These are phyloP conservation scores for Sturmia bella DNA, from an alignment of 2,888 invertebrate genomes.

Conservation along the genomic window DNA sequence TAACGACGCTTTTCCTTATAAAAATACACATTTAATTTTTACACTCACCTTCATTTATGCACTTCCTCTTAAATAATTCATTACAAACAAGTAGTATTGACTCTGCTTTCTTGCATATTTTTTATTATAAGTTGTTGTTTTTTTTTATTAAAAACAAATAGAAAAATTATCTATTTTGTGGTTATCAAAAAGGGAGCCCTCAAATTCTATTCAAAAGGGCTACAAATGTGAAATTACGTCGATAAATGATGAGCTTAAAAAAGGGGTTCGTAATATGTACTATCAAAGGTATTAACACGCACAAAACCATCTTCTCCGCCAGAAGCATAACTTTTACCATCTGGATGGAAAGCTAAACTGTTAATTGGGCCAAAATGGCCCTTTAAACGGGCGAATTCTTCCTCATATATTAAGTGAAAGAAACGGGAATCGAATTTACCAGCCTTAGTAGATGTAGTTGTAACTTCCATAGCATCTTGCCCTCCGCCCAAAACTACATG, in stretches of 20 bases:
- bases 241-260: slow-evolving; percentile 42
- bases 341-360: slow-evolving; percentile 98
- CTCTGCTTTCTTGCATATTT: slow-evolving; percentile 78
- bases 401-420: slow-evolving; percentile 97
- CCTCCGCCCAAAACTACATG: slow-evolving; percentile 99
- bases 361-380: slow-evolving; percentile 99
- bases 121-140: too few relatives aligned
- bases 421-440: slow-evolving; percentile 98
- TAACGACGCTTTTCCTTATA: too few relatives aligned
- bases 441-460: slow-evolving; percentile 94
- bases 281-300: slow-evolving; percentile 97
- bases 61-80: too few relatives aligned
- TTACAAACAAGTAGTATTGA: slow-evolving; percentile 62
- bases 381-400: slow-evolving; percentile 98
- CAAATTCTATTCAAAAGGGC: not conserved
- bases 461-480: slow-evolving; percentile 99
- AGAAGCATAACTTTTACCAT: slow-evolving; percentile 97
- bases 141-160: not conserved
- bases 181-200: too few relatives aligned
- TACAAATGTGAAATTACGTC: not conserved
- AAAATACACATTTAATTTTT: too few relatives aligned
- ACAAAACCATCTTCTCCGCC: slow-evolving; percentile 99
- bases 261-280: slow-evolving; percentile 91
- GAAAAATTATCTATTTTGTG: too few relatives aligned
- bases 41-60: too few relatives aligned